phyloP scores from a whole-genome alignment of 2,113 vertebrate species.

The Thalassoma bifasciatum region DNA sequence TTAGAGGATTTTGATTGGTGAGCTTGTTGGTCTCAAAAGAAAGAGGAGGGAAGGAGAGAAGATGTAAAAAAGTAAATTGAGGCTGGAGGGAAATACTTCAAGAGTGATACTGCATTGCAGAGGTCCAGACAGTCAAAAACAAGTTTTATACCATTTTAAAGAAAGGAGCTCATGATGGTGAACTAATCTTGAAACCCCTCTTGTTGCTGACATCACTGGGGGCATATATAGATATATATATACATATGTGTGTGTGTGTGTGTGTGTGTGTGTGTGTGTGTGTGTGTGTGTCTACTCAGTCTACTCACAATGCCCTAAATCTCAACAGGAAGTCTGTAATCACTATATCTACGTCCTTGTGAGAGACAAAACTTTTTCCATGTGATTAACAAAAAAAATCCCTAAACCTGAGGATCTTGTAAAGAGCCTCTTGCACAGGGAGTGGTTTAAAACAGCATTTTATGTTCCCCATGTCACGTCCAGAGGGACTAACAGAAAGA shows the following conservation, averaged over 20 bases:
- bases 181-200: no score
- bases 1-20: slow-evolving; percentile 26
- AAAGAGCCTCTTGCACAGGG: slow-evolving; percentile 48
- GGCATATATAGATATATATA: no score
- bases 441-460: slow-evolving; percentile 75
- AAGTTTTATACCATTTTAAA: slow-evolving; percentile 6
- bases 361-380: slow-evolving; percentile 62
- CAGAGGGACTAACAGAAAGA: slow-evolving; percentile 67
- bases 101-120: slow-evolving; percentile 30
- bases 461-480: slow-evolving; percentile 75
- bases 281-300: no score
- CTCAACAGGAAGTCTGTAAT: slow-evolving; percentile 48
- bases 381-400: slow-evolving; percentile 41
- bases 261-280: no score
- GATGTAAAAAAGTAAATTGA: not conserved
- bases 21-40: slow-evolving; percentile 26
- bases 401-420: slow-evolving; percentile 56
- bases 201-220: no score
- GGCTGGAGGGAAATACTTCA: not conserved
- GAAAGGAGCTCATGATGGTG: not conserved
- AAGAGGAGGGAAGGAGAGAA: not conserved
- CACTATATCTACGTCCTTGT: slow-evolving; percentile 50
- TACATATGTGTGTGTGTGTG: no score
- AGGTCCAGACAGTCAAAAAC: not conserved
- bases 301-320: slow-evolving; percentile 40